These are phyloP conservation scores for Hypselothyrea guttata DNA, from an alignment of 2,888 invertebrate species.

Conservation along the genomic window DNA sequence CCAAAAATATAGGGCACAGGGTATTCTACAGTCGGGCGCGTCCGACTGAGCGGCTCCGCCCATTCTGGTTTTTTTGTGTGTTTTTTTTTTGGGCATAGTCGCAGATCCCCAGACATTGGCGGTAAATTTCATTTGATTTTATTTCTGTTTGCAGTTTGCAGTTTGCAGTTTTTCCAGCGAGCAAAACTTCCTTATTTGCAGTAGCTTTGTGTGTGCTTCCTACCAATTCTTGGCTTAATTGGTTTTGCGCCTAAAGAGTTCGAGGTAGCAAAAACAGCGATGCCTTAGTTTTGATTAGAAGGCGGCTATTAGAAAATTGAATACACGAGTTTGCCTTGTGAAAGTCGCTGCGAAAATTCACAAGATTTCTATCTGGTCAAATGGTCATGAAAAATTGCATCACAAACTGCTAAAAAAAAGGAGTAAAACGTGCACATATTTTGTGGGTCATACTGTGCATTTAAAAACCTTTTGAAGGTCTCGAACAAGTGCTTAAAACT, in stretches of 20 bases:
- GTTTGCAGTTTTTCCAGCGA: constrained; percentile 5
- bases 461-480: constrained; percentile 6
- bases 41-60: no score
- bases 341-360: constrained; percentile 35
- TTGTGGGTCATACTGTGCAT: constrained; percentile 48
- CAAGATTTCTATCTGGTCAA: constrained; percentile 49
- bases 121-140: constrained; percentile 77
- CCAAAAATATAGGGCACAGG: no score
- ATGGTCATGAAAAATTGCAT: constrained; percentile 42
- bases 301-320: constrained; percentile 74
- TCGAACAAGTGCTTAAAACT: constrained; percentile 20
- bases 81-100: no score
- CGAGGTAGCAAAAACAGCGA: constrained; percentile 34
- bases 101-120: constrained; percentile 39
- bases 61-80: no score
- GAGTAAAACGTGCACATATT: constrained; percentile 28
- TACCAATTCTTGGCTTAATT: constrained; percentile 57
- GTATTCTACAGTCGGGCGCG: no score
- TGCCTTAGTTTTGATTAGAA: constrained; percentile 73
- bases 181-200: constrained; percentile 68
- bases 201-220: constrained; percentile 30
- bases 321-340: constrained; percentile 50
- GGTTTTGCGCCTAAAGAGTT: constrained; percentile 65
- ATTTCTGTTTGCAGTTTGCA: constrained; percentile 45
- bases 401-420: constrained; percentile 7